phyloP scores from a whole-genome alignment of 2,888 invertebrate species.

The Caenorhabditis becei region DNA sequence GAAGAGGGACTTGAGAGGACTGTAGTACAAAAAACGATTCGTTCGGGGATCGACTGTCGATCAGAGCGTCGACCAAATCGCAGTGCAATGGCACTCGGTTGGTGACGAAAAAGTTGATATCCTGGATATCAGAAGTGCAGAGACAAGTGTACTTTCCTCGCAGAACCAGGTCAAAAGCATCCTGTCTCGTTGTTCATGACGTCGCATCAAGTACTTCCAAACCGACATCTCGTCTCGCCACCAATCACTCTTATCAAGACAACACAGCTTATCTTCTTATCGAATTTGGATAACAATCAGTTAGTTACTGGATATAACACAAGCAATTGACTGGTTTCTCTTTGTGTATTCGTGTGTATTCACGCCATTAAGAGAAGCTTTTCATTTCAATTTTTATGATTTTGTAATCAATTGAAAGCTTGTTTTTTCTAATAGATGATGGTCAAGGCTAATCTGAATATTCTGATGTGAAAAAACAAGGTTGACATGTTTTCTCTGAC shows the following conservation, averaged over 20 bases:
- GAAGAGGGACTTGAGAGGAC: slow-evolving; percentile 54
- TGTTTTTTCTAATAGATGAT: background rate
- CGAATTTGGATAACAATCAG: background rate
- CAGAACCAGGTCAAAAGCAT: slow-evolving; percentile 1
- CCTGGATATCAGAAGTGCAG: background rate
- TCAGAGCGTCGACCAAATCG: slow-evolving; percentile 27
- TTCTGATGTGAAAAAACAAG: slow-evolving; percentile 33
- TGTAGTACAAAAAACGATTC: slow-evolving; percentile 56
- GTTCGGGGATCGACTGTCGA: slow-evolving; percentile 17
- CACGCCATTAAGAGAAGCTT: background rate
- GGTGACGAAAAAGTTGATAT: slow-evolving; percentile 4
- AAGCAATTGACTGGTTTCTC: background rate
- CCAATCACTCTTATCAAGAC: slow-evolving; percentile 4
- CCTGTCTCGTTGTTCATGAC: background rate
- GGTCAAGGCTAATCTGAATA: background rate
- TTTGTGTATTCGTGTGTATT: background rate
- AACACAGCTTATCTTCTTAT: background rate
- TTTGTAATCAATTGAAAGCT: background rate
- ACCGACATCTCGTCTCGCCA: background rate
- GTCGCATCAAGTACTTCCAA: background rate
- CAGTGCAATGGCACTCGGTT: background rate
- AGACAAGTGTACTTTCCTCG: background rate
- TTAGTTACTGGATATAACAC: background rate
- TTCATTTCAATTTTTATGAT: background rate
- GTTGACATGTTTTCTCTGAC: slow-evolving; percentile 35